These are phyloP conservation scores for Balanococcus diminutus DNA, from an alignment of 2,888 invertebrate genomes.

Conservation along the genomic window DNA sequence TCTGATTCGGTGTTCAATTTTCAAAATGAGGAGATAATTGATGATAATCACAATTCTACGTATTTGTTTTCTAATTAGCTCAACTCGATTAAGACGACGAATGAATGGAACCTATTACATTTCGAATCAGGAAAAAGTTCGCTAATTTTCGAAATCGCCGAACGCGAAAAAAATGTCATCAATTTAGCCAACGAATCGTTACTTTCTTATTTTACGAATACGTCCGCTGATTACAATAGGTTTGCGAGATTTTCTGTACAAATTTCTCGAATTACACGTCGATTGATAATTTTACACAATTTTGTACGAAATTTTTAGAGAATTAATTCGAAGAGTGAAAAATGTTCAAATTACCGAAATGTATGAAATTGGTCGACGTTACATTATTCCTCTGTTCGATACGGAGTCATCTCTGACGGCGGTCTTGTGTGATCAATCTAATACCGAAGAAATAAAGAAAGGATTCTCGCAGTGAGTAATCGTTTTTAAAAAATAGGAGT, in stretches of 20 bases:
- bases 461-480: slow-evolving; percentile 71
- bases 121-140: slow-evolving; percentile 85
- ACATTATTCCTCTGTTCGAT: slow-evolving; percentile 74
- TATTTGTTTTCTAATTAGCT: slow-evolving; percentile 7
- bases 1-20: too few relatives aligned
- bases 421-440: slow-evolving; percentile 78
- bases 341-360: slow-evolving; percentile 68
- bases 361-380: slow-evolving; percentile 72
- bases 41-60: background rate
- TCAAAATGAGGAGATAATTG: too few relatives aligned
- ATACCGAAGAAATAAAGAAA: slow-evolving; percentile 70
- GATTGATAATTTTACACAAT: background rate
- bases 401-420: slow-evolving; percentile 68
- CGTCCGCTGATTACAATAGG: slow-evolving; percentile 73
- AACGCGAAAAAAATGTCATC: slow-evolving; percentile 78
- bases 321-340: slow-evolving; percentile 54
- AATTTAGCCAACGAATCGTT: slow-evolving; percentile 75
- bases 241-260: slow-evolving; percentile 59
- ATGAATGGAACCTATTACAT: slow-evolving; percentile 73
- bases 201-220: slow-evolving; percentile 73
- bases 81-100: slow-evolving; percentile 19
- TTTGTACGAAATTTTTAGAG: slow-evolving; percentile 44
- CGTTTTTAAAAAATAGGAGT: too few relatives aligned
- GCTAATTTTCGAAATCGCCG: slow-evolving; percentile 83
- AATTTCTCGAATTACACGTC: background rate